Evolutionary conservation across 1,140 invertebrate species (phyloP), one percentile per base, ranked within the genome.

Genomic region (Armadillidium nasatum): DNA sequence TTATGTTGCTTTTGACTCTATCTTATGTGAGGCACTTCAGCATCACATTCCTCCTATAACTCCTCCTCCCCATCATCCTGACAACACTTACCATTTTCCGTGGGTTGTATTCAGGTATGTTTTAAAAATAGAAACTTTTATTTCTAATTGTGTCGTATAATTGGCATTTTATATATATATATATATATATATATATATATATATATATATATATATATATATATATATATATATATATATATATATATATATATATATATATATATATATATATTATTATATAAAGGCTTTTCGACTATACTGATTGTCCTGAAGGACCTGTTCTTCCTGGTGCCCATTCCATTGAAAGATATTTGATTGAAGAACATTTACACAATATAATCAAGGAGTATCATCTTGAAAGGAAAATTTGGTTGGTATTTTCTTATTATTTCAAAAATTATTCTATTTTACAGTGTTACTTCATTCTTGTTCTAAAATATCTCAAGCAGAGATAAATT

Each of bases 321-420:
- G 84, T 88, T 50, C 86, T 99, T 60, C 97, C 97, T 0, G 96
- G 95, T 44, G 93, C 94, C 72, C 96, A 99, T 87, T 94, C 96
- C 0, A 98, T 99, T 79, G 98, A 99, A 85, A 88, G 97, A 81
- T 99, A 96, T 85, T 87, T 99, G 0, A 97, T 99, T 83, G 98
- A 99, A 86, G 96, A 99, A 85, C 96, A 99, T 85, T 86, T 99
- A 7, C 90, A 93, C 82, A 93, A 95, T 80, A 98, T 99, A 66
- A 90, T 99, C 77, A 91, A 95, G 83, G 92, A 93, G 80, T 91
- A 96, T 86, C 90, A 92, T 83, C 85, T 90, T 7, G 96, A 98
- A 84, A 88, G 96, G 76, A 97, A 98, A 86, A 94, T 97, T 83
- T 98, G 96, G 91, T 92, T 78, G 67, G 71, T 75, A 75, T 13